Evolutionary conservation across 2,797 vertebrate species (phyloP).

Genomic region (Avahi laniger): DNA sequence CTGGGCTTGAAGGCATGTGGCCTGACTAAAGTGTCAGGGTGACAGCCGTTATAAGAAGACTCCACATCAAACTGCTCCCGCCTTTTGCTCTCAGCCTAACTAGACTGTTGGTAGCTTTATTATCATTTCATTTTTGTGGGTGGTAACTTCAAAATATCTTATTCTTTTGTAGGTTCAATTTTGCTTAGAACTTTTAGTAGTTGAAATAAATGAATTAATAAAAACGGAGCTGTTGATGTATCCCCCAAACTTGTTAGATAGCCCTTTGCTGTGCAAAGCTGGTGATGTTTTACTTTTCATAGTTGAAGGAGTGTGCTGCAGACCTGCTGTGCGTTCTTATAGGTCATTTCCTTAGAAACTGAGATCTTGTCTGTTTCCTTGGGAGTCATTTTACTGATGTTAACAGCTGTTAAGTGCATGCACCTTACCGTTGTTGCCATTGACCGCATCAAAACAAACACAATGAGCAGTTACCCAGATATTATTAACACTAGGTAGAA

Average conservation of each 20-base stretch:
- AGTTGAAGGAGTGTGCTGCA: neutral
- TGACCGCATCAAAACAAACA: neutral
- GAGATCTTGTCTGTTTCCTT: slow-evolving; percentile 44
- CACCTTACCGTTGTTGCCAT: neutral
- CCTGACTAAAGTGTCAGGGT: neutral
- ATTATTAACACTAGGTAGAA: neutral
- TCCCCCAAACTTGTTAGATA: neutral
- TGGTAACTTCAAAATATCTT: neutral
- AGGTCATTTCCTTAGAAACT: neutral
- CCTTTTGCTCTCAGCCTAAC: neutral
- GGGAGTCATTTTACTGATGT: neutral
- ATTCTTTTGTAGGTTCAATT: neutral
- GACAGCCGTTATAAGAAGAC: neutral
- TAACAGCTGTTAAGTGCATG: neutral
- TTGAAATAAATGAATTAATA: neutral
- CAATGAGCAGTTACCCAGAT: neutral
- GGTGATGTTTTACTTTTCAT: neutral
- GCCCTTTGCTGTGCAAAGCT: neutral
- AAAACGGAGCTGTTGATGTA: neutral
- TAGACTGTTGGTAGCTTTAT: neutral
- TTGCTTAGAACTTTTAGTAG: neutral
- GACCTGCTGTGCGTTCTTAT: neutral
- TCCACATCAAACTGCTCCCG: neutral
- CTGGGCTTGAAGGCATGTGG: neutral
- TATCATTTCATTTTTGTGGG: neutral